Base-by-base conservation (phyloP, 2,888 invertebrate genomes). In the Bombylius major region DNA sequence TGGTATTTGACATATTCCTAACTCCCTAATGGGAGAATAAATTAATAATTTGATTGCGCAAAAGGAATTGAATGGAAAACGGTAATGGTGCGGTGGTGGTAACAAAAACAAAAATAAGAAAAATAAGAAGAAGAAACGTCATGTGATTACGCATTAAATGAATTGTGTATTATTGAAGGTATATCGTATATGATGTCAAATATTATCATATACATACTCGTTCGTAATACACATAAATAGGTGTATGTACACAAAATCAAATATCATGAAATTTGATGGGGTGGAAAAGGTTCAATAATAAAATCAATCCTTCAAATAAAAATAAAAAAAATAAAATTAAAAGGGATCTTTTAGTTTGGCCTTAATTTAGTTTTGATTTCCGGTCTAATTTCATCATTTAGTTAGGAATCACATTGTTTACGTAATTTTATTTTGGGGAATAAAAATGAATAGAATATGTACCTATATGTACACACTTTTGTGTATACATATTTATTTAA, bases 11-110 rank as follows among this genome's bases (percentile, higher is more conserved):
- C 23, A 23, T 23, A 23, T 23, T 23, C 23, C 23, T 3, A 23
- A 23, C 23, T 23, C 23, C 23, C 23, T 23, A 23, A 23, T 42
- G 12, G 39, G 39, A 42, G 5, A 42, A 11, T 42, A 42, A 59
- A 56, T 59, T 59, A 58, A 56, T 58, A 57, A 58, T 58, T 51
- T 55, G 58, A 59, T 59, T 59, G 54, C 51, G 33, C n/a, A 53
- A 50, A 23, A 23, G 23, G 23, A 23, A 23, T 23, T 23, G 23
- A n/a, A 23, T 23, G 54, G 58, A 54, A 48, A 51, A 47, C 51
- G 42, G 46, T 51, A n/a, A 34, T 36, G n/a, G 46, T 47, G 36
- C 39, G 47, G 48, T 13, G 48, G 52, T 52, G 45, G 13, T 45
- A 33, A 33, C n/a, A 45, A n/a, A n/a, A 14, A 23, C 39, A 36